phyloP scores from a whole-genome alignment of 2,888 invertebrate species.

The Polydrusus cervinus region DNA sequence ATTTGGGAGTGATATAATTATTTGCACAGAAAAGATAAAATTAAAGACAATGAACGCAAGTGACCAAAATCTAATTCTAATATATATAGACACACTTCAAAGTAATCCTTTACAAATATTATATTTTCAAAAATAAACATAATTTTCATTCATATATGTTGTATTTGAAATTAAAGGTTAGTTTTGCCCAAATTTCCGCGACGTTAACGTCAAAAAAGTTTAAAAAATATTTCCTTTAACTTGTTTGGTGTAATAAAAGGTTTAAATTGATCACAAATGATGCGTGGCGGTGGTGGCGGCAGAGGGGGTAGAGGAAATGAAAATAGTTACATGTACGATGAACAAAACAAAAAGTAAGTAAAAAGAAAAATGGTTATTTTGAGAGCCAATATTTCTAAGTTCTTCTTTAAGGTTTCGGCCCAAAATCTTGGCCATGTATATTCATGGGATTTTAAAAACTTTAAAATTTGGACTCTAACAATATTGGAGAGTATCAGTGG shows the following conservation, averaged over 20 bases:
- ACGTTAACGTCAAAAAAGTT: neutral
- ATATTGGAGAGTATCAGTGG: too few species aligned
- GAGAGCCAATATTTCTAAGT: too few species aligned
- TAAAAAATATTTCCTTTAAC: too few species aligned
- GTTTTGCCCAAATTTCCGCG: neutral
- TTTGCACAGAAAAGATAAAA: neutral
- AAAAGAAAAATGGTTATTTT: too few species aligned
- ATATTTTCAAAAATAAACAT: conserved; percentile 5
- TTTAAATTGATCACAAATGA: neutral
- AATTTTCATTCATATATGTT: conserved; percentile 4
- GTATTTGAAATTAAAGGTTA: neutral
- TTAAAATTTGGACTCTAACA: too few species aligned
- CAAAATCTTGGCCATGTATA: too few species aligned
- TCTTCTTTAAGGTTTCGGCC: too few species aligned
- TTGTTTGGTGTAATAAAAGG: too few species aligned
- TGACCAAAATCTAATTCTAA: neutral
- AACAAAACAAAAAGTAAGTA: conserved; percentile 29
- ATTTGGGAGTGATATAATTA: neutral
- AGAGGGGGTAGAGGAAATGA: conserved; percentile 23
- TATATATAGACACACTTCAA: neutral
- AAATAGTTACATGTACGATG: conserved; percentile 28
- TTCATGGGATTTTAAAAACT: too few species aligned
- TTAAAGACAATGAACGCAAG: neutral
- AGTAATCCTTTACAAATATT: conserved; percentile 1
- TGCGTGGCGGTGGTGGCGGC: conserved; percentile 21